Percentiles rank a stretch among this genome's conserved stretches.
Conservation (phyloP, 2,113 vertebrate species). For the Apaloderma vittatum region DNA sequence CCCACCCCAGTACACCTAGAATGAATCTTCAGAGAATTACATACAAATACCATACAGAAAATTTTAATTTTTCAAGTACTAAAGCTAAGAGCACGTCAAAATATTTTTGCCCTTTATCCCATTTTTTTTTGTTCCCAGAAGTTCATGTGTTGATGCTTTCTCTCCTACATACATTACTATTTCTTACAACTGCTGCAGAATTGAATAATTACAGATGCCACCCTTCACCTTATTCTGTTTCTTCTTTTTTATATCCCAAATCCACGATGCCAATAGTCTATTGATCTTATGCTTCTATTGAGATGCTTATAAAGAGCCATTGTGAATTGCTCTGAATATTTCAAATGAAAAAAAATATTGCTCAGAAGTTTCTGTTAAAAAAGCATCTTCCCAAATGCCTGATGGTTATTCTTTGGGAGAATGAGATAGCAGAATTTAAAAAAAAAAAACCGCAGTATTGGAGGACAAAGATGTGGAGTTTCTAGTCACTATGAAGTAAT, state of each 20-base stretch:
- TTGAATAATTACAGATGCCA: background rate
- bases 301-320: background rate
- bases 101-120: background rate
- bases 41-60: background rate
- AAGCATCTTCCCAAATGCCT: background rate
- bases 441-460: background rate
- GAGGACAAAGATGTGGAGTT: background rate
- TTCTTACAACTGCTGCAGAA: background rate
- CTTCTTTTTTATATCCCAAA: background rate
- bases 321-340: background rate
- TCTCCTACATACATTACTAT: background rate
- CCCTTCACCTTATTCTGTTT: background rate
- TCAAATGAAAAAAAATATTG: background rate
- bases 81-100: background rate
- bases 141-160: background rate
- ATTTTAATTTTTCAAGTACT: background rate
- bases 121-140: background rate
- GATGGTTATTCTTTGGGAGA: background rate
- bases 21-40: background rate
- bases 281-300: background rate
- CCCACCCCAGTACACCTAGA: rapidly evolving
- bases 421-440: background rate
- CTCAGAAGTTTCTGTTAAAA: background rate
- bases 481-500: background rate
- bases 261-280: background rate